A percentile compares a stretch with the other conserved stretches of the same genome.
These are phyloP conservation scores for Parelbella ahira DNA, from an alignment of 2,888 invertebrate species.

Conservation along the genomic window DNA sequence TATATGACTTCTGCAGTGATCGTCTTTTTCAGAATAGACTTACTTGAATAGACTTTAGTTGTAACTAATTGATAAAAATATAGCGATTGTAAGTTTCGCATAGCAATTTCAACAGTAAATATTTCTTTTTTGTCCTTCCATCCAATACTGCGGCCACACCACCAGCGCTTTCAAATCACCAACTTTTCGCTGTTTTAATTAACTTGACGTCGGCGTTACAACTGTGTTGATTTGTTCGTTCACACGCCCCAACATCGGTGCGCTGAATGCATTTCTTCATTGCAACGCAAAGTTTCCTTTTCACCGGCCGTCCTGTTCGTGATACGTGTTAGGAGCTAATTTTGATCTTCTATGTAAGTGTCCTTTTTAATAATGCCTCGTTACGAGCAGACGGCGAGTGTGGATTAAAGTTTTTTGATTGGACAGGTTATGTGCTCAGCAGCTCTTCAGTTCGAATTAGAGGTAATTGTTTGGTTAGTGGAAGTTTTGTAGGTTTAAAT, in stretches of 20 bases:
- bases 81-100: no score
- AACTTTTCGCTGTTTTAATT: slow-evolving; percentile 77
- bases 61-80: no score
- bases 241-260: slow-evolving; percentile 29
- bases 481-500: no score
- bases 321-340: slow-evolving; percentile 10
- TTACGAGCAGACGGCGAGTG: no score
- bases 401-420: slow-evolving; percentile 13
- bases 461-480: no score
- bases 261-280: slow-evolving; percentile 36
- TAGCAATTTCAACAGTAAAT: no score
- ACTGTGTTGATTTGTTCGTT: slow-evolving; percentile 61
- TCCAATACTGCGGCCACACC: slow-evolving; percentile 22
- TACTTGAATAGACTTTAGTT: no score
- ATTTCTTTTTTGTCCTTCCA: no score
- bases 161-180: slow-evolving; percentile 58
- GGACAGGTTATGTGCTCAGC: slow-evolving; percentile 1
- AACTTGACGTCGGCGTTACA: slow-evolving; percentile 73
- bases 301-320: background rate
- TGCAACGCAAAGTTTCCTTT: slow-evolving; percentile 27
- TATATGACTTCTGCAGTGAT: no score
- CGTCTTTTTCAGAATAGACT: no score
- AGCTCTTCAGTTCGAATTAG: no score
- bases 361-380: slow-evolving; percentile 6
- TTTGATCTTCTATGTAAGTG: slow-evolving; percentile 9